Evolutionary conservation across 2,797 vertebrate genomes (phyloP), one percentile per base, ranked within the genome.

Genomic region (Graptemys geographica): DNA sequence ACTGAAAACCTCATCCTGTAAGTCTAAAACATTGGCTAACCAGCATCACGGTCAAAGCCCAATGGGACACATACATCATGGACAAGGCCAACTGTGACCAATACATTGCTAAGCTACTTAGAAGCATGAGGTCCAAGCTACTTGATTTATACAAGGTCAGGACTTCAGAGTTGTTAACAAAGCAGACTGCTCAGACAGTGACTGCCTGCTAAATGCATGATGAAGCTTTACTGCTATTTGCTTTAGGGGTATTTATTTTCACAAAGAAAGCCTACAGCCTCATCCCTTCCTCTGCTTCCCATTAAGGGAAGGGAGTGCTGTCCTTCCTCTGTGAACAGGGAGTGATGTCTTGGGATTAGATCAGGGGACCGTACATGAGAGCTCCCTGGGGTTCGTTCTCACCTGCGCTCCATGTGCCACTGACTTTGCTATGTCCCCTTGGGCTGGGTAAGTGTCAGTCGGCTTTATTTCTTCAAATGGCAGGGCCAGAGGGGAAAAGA

Each of bases 381-480:
- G 87, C 59, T 79, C 6, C 6, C 1, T 0, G 2, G 13, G 19
- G 56, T 91, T 49, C 74, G 52, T 72, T 94, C 51, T 74, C 12
- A 31, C 25, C 57, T 16, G 57, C 13, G 12, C 28, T 13, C 57
- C 12, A 31, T 31, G 6, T 2, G 47, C n/a, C 87, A 44, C 25
- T 88, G 65, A 93, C 23, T 84, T 86, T 21, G 6, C 69, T 15
- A 0, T 47, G 81, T 91, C 62, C 78, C 95, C 86, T 81, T n/a
- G 49, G 57, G 52, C 80, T 94, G 78, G 51, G 87, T 69, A 91
- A 93, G 90, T 57, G 90, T 83, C 93, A 90, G 90, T 85, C 59
- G 55, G 37, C 83, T 69, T 90, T 83, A 89, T 79, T 90, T 72
- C 84, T 96, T 94, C 83, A 92, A 90, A 90, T 81, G 65, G 80